Base-by-base conservation (phyloP, 2,797 vertebrate species). In the Pangasius krempfi region DNA sequence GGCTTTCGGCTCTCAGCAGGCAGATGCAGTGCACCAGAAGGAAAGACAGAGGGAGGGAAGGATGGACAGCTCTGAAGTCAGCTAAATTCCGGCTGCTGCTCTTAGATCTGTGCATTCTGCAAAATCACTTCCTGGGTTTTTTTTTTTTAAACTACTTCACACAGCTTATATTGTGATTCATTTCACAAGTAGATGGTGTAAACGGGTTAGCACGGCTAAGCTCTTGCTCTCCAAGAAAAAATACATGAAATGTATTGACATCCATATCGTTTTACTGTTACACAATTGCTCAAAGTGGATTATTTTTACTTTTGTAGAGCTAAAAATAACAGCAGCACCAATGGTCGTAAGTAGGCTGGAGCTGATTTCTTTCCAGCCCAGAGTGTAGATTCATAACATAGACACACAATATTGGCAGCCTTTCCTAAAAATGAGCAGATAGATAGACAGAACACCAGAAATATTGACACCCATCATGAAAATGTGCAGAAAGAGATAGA, bases 21-120 rank as follows among this genome's bases (percentile, higher is more conserved):
- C 25, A 7, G 33, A n/a, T 58, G 40, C n/a, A 25, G 62, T 72
- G 75, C 54, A 58, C 37, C 82, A 93, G 91, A 91, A 91, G 91
- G 93, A 92, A 58, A 66, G 70, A 20, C 3, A 0, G 25, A 22
- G 52, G 76, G 52, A 80, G 56, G 40, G 60, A n/a, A 64, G 20
- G 33, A 52, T 52, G 44, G 83, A 64, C 58, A 66, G 81, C 60
- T 83, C 81, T 64, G 60, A 83, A 83, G 44, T 84, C 54, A 54
- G n/a, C 68, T 56, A 40, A 62, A 86, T n/a, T 73, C 33, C 33
- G 27, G 25, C 52, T 73, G 68, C 25, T 72, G 10, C 84, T 50
- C 62, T 27, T 83, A 64, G 60, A 83, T 64, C 81, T 83, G 27
- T 83, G 13, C 37, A 64, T 64, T 64, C 60, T 83, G 44, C 81